Evolutionary conservation across 2,113 vertebrate genomes (phyloP).

Genomic region (Ascaphus truei): DNA sequence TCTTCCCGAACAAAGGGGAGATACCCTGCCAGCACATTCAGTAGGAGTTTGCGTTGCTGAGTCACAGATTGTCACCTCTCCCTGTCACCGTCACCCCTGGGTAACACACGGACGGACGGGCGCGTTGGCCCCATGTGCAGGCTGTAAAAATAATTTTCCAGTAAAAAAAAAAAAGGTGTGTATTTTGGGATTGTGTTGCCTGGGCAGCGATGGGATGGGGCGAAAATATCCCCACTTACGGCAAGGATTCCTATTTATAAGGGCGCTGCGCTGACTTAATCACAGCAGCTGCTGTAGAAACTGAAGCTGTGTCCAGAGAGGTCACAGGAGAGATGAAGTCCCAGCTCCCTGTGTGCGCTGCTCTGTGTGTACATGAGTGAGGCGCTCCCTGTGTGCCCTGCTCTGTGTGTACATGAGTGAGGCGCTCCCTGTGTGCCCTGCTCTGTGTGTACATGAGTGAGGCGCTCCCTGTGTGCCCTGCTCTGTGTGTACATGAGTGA

Average conservation of each 20-base stretch:
- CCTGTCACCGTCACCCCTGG: neutral
- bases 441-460: too few relatives aligned
- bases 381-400: too few relatives aligned
- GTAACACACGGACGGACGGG: neutral
- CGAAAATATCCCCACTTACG: slow-evolving; percentile 14
- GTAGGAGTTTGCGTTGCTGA: neutral
- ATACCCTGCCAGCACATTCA: neutral
- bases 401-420: too few relatives aligned
- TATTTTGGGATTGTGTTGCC: slow-evolving; percentile 11
- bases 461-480: too few relatives aligned
- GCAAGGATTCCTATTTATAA: slow-evolving; percentile 20
- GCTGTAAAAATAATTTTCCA: slow-evolving; percentile 1
- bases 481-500: too few relatives aligned
- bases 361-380: too few relatives aligned
- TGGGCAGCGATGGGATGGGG: neutral
- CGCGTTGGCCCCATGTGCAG: neutral
- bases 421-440: too few relatives aligned
- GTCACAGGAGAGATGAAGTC: neutral
- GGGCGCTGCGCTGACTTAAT: neutral
- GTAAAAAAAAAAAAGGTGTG: neutral
- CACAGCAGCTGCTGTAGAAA: slow-evolving; percentile 12
- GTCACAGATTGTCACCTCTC: neutral
- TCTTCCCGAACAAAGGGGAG: too few relatives aligned
- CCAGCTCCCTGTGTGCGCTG: too few relatives aligned
- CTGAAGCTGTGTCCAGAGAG: neutral